Evolutionary conservation across 64 coral and sea anemone genomes (phyloP).

Genomic region (Montipora sp.): DNA sequence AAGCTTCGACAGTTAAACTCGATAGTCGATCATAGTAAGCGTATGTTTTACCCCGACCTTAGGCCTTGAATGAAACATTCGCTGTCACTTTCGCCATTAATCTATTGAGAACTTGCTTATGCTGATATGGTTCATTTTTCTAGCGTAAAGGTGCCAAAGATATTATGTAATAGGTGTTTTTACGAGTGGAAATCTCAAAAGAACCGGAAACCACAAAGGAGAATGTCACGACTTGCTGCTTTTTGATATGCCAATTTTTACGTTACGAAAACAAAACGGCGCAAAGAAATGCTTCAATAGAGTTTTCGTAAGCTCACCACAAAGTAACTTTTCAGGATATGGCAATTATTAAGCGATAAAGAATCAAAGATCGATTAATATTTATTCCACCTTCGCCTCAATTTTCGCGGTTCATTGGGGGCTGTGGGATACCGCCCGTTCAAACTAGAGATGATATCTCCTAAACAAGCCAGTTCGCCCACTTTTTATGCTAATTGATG

Average conservation of each 20-base stretch:
- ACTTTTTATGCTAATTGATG: conserved; percentile 21
- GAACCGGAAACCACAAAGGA: conserved; percentile 35
- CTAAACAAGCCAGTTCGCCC: neutral
- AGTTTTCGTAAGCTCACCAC: neutral
- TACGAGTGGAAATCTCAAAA: neutral
- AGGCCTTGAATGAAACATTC: no score
- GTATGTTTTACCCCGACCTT: no score
- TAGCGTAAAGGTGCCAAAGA: neutral
- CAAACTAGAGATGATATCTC: conserved; percentile 1
- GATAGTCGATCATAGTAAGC: no score
- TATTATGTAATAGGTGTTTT: neutral
- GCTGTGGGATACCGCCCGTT: neutral
- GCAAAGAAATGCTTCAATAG: conserved; percentile 14
- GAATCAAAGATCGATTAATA: neutral
- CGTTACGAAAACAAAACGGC: conserved; percentile 12
- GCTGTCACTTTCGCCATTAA: no score
- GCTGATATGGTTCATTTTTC: neutral
- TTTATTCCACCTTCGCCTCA: conserved; percentile 31
- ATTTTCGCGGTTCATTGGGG: neutral
- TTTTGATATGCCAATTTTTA: conserved; percentile 2
- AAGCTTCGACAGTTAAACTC: neutral
- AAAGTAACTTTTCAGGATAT: neutral
- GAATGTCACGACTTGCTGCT: neutral
- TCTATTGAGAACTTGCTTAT: neutral
- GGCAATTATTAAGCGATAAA: neutral